These are phyloP conservation scores for Trachemys scripta DNA, from an alignment of 2,113 vertebrate genomes.

Conservation along the genomic window DNA sequence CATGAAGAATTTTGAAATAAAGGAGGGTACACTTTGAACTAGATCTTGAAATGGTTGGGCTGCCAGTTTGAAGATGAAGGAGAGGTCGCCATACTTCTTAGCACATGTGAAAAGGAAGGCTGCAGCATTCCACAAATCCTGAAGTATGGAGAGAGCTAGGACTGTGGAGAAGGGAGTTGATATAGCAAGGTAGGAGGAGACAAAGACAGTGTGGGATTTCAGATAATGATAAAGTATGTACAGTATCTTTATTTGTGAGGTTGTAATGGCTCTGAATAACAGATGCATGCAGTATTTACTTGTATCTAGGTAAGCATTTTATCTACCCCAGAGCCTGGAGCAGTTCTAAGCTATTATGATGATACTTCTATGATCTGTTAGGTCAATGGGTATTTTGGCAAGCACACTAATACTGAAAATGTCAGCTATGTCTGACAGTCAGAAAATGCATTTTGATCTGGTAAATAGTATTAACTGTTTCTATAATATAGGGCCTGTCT, in stretches of 20 bases:
- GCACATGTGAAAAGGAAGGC: conserved; percentile 67
- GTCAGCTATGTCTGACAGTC: conserved; percentile 48
- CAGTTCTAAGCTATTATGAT: conserved; percentile 51
- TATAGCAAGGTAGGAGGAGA: conserved; percentile 53
- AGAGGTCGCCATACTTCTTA: conserved; percentile 47
- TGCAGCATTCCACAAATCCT: not conserved
- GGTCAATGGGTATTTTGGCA: conserved; percentile 56
- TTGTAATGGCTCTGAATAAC: conserved; percentile 65
- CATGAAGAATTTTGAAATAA: conserved; percentile 69
- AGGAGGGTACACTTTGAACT: conserved; percentile 46
- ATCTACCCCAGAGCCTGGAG: conserved; percentile 37
- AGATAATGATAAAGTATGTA: conserved; percentile 68
- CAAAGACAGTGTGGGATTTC: conserved; percentile 65
- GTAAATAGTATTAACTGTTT: conserved; percentile 49
- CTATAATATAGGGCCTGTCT: not conserved
- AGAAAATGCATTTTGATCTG: conserved; percentile 63
- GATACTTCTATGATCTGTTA: conserved; percentile 12
- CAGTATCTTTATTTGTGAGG: conserved; percentile 44
- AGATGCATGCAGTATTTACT: conserved; percentile 60
- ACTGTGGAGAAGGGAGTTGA: conserved; percentile 50
- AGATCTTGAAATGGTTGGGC: conserved; percentile 65
- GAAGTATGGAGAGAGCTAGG: conserved; percentile 17
- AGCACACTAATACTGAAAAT: conserved; percentile 28
- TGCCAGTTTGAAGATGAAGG: conserved; percentile 68
- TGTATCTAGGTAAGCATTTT: conserved; percentile 52